Evolutionary conservation across 2,113 vertebrate genomes (phyloP), one percentile per base, ranked within the genome.

Genomic region (Oncorhynchus clarkii): DNA sequence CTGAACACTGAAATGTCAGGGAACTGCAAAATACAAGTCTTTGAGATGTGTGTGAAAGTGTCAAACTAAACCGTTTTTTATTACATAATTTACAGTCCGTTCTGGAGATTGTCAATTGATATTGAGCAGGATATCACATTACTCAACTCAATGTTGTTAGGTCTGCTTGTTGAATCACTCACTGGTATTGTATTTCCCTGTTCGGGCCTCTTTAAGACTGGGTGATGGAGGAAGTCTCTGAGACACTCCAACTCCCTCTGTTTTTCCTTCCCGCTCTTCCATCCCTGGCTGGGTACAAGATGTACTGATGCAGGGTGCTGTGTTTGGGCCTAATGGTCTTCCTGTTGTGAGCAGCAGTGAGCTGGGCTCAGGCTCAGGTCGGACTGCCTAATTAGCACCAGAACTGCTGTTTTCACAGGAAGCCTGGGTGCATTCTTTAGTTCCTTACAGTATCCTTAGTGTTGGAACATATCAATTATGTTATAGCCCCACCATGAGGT

Each of bases 291-390:
- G 48, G 51, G 67, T 29, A 75, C 69, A 75, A 24, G 64, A 71
- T 83, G 86, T 90, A 86, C 86, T 74, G 67, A 81, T 75, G 29
- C 34, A 73, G 74, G 67, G 72, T 65, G 71, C 9, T 71, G 82
- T 80, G 92, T 93, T 92, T 71, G 75, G 48, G 69, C 57, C 70
- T 71, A 69, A 69, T 82, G 74, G 78, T 70, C 88, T 91, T 93
- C 92, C 92, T 92, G 92, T 93, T 90, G 84, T 89, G 84, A 88
- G 80, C 91, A 92, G 90, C 92, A 89, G 82, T 89, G 85, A 88
- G 80, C 24, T 13, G 12, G 57, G 49, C 59, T 49, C 73, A 68
- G 78, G 49, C 3, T 51, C 49, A 54, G 51, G 70, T 71, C 71
- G 72, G 73, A 75, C 76, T 57, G 71, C 88, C 70, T 89, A 91